Evolutionary conservation across 2,797 vertebrate species (phyloP).

Genomic region (Lepus townsendii): DNA sequence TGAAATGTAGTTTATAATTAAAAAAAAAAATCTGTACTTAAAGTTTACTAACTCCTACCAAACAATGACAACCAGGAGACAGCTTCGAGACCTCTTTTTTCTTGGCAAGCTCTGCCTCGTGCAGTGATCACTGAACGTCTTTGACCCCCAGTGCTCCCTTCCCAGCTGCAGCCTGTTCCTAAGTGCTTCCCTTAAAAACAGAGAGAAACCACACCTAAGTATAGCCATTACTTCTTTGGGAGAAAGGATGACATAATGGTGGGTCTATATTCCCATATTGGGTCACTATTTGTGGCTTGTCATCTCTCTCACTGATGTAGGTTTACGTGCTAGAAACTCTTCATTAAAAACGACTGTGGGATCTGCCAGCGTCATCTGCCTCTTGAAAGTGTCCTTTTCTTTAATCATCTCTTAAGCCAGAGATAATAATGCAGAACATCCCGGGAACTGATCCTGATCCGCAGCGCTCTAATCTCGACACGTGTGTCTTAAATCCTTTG

Average conservation of each 20-base stretch:
- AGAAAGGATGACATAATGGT: no score
- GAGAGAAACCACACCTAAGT: background rate
- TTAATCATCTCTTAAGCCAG: constrained; percentile 72
- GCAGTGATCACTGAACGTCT: background rate
- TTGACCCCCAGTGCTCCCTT: background rate
- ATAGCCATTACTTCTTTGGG: background rate
- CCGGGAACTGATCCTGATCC: constrained; percentile 58
- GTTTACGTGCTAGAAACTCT: background rate
- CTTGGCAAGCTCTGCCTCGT: background rate
- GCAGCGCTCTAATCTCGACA: constrained; percentile 46
- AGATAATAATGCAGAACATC: constrained; percentile 72
- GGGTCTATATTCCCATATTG: background rate
- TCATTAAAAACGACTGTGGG: background rate
- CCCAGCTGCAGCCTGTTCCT: background rate
- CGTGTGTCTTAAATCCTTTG: constrained; percentile 44
- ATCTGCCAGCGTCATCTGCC: background rate
- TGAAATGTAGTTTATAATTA: background rate
- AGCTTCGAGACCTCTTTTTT: background rate
- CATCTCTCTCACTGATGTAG: background rate
- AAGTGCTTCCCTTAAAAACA: background rate
- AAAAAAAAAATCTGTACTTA: background rate
- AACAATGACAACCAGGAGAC: background rate
- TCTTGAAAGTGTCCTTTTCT: constrained; percentile 45
- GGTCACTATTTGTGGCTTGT: background rate
- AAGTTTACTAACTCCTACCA: background rate